Evolutionary conservation across 2,888 invertebrate species (phyloP).

Genomic region (Eudasyphora cyanicolor): DNA sequence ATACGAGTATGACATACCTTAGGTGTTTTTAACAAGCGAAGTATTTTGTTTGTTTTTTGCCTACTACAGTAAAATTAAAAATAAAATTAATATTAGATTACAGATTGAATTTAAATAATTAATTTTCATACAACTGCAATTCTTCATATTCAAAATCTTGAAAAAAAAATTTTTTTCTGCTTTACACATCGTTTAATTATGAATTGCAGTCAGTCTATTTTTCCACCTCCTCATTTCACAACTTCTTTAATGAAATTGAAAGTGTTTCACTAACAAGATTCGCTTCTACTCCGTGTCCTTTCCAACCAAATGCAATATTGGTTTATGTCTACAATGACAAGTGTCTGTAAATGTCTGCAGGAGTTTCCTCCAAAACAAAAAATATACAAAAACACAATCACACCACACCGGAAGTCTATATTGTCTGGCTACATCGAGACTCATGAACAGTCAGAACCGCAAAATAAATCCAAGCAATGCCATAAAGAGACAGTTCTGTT

Average conservation of each 20-base stretch:
- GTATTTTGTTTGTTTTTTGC: no score
- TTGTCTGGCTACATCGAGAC: conserved; percentile 47
- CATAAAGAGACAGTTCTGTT: conserved; percentile 22
- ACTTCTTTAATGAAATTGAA: conserved; percentile 5
- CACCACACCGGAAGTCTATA: conserved; percentile 55
- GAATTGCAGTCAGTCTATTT: no score
- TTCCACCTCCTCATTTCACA: background rate
- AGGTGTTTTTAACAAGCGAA: no score
- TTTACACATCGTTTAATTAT: no score
- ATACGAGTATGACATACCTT: no score
- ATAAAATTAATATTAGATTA: no score
- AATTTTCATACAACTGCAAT: no score
- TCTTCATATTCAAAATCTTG: no score
- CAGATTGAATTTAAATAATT: no score
- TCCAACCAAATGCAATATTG: background rate
- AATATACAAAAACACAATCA: background rate
- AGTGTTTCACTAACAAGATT: background rate
- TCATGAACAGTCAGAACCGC: background rate
- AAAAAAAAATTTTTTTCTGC: no score
- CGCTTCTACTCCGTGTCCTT: background rate
- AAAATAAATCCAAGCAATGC: background rate
- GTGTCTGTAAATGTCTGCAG: conserved; percentile 49
- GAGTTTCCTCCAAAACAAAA: conserved; percentile 25
- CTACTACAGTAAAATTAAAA: no score
- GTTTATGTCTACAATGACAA: conserved; percentile 55